Evolutionary conservation across 2,797 vertebrate species (phyloP).

Genomic region (Anabacerthia variegaticeps): DNA sequence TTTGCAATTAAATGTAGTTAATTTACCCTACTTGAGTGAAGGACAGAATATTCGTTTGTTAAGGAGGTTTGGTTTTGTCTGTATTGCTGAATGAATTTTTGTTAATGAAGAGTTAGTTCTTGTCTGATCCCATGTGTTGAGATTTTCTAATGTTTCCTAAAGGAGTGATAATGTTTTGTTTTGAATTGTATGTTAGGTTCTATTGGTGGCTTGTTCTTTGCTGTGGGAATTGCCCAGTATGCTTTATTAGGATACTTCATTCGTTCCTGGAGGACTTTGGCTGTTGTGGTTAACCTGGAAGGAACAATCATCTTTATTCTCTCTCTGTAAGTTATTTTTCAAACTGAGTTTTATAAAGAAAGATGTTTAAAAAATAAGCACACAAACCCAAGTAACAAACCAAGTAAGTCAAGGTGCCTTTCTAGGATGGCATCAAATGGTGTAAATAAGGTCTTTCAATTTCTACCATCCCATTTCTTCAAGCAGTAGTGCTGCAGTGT

Average conservation of each 20-base stretch:
- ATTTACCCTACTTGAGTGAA: neutral
- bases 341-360: neutral
- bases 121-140: neutral
- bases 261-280: slow-evolving; percentile 80
- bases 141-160: neutral
- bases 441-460: neutral
- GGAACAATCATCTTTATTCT: slow-evolving; percentile 77
- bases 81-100: neutral
- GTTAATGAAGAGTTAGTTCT: neutral
- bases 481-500: neutral
- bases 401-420: neutral
- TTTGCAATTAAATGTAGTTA: neutral
- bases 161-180: slow-evolving; percentile 12
- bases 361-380: neutral
- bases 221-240: slow-evolving; percentile 81
- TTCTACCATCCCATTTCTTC: neutral
- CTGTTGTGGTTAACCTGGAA: slow-evolving; percentile 80
- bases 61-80: neutral
- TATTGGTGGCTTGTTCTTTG: slow-evolving; percentile 79
- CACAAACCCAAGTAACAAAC: neutral
- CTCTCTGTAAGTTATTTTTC: slow-evolving; percentile 79
- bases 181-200: slow-evolving; percentile 71
- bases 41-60: neutral
- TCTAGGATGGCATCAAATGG: neutral
- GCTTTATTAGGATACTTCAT: slow-evolving; percentile 81